Base-by-base conservation (phyloP, 1,140 invertebrate species). In the Apis mellifera region DNA sequence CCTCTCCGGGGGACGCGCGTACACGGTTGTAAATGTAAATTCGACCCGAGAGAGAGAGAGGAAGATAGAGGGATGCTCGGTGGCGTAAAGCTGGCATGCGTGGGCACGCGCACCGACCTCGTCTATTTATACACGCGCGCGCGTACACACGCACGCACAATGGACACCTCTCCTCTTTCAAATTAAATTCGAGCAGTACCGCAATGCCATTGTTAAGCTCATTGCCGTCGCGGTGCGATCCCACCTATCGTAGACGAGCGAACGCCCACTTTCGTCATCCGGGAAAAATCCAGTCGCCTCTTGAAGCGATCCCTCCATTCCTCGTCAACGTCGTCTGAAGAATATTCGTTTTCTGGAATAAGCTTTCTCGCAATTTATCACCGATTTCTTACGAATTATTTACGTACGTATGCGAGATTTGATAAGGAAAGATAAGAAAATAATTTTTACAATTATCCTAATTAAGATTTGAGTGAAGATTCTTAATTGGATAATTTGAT, bases 181-280 rank as follows among this genome's bases (percentile, higher is more conserved):
- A 89, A 89, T 89, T 86, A 89, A 89, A 89, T 89, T 89, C 81
- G 87, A 86, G 84, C 86, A 89, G 70, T 77, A 78, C 74, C 74
- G 87, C 81, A 78, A 86, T 88, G 84, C 81, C 86, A 89, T 89
- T 89, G 84, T 89, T 86, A 76, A 84, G 52, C 66, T 86, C 86
- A 86, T 85, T 83, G 84, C 64, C 86, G 76, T 77, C 76, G 59
- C 64, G 76, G 69, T 57, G 32, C 32, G 50, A 78, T 32, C 69
- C 65, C 65, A 69, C 70, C 70, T 82, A 66, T 78, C 66, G 71
- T 77, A 69, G 77, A 80, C 75, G 64, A 84, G 26, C 69, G 50
- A 66, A 48, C 77, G 66, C 83, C 82, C 78, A 81, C 82, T 23
- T 59, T 23, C 19, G 32, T 54, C 42, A 42, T 15, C 8, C 12